These are phyloP conservation scores for Chanos chanos DNA, from an alignment of 2,797 vertebrate species.

Conservation along the genomic window DNA sequence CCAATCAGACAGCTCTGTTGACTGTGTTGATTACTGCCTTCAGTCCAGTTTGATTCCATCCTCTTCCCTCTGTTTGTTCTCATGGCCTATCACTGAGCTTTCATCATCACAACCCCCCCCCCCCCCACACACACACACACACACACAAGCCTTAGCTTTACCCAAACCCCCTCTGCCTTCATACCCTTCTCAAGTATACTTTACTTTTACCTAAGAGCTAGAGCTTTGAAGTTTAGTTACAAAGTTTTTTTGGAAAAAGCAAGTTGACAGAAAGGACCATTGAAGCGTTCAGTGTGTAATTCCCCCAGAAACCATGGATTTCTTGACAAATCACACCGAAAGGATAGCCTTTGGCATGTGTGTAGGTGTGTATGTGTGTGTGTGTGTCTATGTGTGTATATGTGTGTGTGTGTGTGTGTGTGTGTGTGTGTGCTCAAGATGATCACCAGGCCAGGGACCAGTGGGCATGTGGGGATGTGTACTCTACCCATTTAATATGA, in stretches of 20 bases:
- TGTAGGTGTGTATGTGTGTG: not conserved
- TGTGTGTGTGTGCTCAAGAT: conserved; percentile 6
- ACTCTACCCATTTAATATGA: conserved; percentile 46
- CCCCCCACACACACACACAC: conserved; percentile 16
- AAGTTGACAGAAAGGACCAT: conserved; percentile 40
- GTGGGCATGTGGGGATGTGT: conserved; percentile 38
- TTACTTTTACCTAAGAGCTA: too few relatives aligned
- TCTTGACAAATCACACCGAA: conserved; percentile 16
- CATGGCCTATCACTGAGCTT: conserved; percentile 40
- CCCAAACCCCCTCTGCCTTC: too few relatives aligned
- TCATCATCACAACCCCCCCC: conserved; percentile 4
- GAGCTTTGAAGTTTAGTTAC: conserved; percentile 12
- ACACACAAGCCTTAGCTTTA: conserved; percentile 23
- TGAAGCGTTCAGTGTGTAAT: conserved; percentile 38
- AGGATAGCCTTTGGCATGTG: conserved; percentile 5
- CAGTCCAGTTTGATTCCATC: conserved; percentile 60
- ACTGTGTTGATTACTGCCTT: conserved; percentile 69
- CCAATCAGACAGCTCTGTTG: conserved; percentile 68
- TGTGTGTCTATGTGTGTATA: conserved; percentile 1
- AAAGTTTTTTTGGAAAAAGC: conserved; percentile 18
- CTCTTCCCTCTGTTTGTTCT: conserved; percentile 68
- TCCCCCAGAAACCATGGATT: conserved; percentile 18
- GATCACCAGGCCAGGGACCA: conserved; percentile 17
- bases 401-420: conserved; percentile 30
- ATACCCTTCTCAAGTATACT: too few relatives aligned